Base-by-base conservation (phyloP, 2,797 vertebrate species). In the Hafferia zeledoni region DNA sequence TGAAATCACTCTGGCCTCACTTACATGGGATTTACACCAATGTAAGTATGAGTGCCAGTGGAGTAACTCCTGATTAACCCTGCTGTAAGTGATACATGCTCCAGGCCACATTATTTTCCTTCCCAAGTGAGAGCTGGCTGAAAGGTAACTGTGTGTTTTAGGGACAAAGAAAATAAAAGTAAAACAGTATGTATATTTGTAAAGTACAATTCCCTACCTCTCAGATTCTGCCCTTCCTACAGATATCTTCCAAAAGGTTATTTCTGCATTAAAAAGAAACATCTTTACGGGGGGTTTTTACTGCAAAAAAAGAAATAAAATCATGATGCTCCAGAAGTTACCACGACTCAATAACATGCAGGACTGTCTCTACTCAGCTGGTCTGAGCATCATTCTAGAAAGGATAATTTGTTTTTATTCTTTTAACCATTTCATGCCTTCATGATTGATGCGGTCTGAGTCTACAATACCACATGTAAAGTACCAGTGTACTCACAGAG, bases 21-120 rank as follows among this genome's bases (percentile, higher is more conserved):
- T 90, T 83, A 33, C 10, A 1, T 7, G 47, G 61, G 84, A 83
- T 95, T 96, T 97, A 89, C 91, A 94, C 89, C 74, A 50, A 24
- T 44, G 60, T 64, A 56, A 94, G 70, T 39, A 46, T 1, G 8
- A 19, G 33, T 4, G 4, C 33, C 76, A 64, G 24, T 10, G 31
- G 55, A 89, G 65, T 52, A 81, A 83, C 76, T 91, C 70, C 65
- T 72, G 76, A 39, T 91, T 92, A 89, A 91, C 92, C 69, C 69
- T 63, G 82, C 56, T 70, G 61, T 63, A 91, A 90, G 71, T 49
- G 79, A 69, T 78, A 52, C 23, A 19, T 3, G n/a, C 79, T 89
- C 46, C 46, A 83, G 65, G 46, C 56, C 55, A 33, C 25, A 1
- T 35, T 17, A 20, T 76, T 88, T 84, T 52, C 31, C 31, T 68